These are phyloP conservation scores for pig (Sus scrofa) DNA, from an alignment of 2,113 vertebrate genomes.

Conservation along the genomic window DNA sequence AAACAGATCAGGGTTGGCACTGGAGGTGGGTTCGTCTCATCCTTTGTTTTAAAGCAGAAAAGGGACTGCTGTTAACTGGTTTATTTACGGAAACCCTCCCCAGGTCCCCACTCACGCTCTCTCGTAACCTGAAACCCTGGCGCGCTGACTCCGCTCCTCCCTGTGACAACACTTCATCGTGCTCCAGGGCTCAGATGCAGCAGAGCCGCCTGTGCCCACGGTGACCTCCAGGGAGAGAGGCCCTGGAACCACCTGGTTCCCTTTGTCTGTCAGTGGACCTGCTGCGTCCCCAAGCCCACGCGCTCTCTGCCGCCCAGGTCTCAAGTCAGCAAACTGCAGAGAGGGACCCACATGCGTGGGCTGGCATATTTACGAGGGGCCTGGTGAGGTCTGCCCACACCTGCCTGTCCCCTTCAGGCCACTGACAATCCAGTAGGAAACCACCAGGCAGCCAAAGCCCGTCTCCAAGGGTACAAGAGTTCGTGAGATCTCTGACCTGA, in stretches of 20 bases:
- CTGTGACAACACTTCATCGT: background rate
- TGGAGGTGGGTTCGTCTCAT: background rate
- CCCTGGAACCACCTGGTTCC: background rate
- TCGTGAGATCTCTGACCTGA: background rate
- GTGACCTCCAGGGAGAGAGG: background rate
- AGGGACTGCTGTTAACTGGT: background rate
- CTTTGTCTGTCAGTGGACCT: conserved; percentile 31
- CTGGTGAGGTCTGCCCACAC: background rate
- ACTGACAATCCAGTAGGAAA: background rate
- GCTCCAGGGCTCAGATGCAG: background rate
- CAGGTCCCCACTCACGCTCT: background rate
- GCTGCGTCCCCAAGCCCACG: background rate
- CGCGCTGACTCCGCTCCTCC: background rate
- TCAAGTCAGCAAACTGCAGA: background rate
- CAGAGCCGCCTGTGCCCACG: background rate
- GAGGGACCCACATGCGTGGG: too few relatives aligned
- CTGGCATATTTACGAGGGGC: background rate
- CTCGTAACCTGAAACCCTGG: background rate
- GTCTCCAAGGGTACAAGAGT: background rate
- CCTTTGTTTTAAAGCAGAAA: conserved; percentile 22
- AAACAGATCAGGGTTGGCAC: background rate
- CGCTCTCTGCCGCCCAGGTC: background rate
- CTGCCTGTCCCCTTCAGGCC: background rate
- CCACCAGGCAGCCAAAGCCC: background rate
- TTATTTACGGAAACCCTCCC: conserved; percentile 20